Conservation (phyloP, 1,140 invertebrate genomes). For the Andricus grossulariae region DNA sequence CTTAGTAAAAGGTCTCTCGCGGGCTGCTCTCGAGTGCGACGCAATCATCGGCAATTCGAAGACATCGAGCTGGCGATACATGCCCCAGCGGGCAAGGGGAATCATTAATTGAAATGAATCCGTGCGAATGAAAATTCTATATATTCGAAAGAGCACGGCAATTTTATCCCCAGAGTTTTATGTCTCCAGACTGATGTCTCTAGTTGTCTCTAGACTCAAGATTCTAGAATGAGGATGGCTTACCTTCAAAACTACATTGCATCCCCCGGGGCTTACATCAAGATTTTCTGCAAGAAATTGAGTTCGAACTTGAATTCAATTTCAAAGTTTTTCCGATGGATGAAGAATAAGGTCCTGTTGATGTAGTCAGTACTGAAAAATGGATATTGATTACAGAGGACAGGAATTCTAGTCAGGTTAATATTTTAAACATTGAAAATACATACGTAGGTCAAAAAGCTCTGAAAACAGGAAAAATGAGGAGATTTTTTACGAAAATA, state of each 20-base stretch:
- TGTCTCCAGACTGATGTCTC: constrained; percentile 16
- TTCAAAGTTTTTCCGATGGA: not conserved
- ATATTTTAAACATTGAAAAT: too few relatives aligned
- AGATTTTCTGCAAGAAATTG: constrained; percentile 5
- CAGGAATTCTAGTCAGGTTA: too few relatives aligned
- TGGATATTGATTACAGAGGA: too few relatives aligned
- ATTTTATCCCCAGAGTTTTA: constrained; percentile 50
- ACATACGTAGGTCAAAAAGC: too few relatives aligned
- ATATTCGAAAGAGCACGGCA: constrained; percentile 39
- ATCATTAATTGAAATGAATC: constrained; percentile 61
- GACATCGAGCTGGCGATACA: constrained; percentile 56
- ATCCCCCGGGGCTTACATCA: constrained; percentile 25
- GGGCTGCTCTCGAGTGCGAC: constrained; percentile 51
- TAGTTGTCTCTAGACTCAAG: too few relatives aligned
- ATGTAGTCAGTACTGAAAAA: too few relatives aligned
- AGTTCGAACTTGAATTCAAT: constrained; percentile 15
- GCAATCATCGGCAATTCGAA: constrained; percentile 60
- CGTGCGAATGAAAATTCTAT: constrained; percentile 59
- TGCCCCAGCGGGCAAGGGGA: constrained; percentile 54
- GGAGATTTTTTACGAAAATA: too few relatives aligned
- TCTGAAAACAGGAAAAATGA: too few relatives aligned
- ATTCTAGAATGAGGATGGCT: not conserved
- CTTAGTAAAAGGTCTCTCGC: constrained; percentile 50
- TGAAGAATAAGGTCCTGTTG: too few relatives aligned
- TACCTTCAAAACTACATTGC: constrained; percentile 4